Evolutionary conservation across 1,140 invertebrate genomes (phyloP).

Genomic region (Limonius californicus): DNA sequence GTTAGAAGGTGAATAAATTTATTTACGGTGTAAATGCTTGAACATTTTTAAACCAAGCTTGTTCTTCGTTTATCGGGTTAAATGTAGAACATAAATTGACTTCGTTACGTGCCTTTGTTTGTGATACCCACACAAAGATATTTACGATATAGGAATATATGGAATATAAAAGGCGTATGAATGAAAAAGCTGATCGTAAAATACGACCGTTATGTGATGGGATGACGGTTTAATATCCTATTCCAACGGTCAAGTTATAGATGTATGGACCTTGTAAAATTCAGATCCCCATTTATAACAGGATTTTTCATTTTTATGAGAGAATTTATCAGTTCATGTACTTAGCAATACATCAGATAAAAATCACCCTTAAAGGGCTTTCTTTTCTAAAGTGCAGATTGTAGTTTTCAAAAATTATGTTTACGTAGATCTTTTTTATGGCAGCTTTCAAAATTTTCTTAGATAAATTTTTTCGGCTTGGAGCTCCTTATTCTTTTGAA

Average conservation of each 20-base stretch:
- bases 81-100: constrained; percentile 8
- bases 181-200: constrained; percentile 13
- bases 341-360: too few relatives aligned
- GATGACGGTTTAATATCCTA: constrained; percentile 12
- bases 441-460: too few relatives aligned
- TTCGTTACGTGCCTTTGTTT: constrained; percentile 9
- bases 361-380: too few relatives aligned
- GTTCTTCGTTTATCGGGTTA: not conserved
- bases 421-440: too few relatives aligned
- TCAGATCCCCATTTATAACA: constrained; percentile 5
- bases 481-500: too few relatives aligned
- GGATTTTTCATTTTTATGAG: not conserved
- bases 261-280: constrained; percentile 12
- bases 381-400: too few relatives aligned
- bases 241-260: constrained; percentile 2
- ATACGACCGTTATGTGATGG: constrained; percentile 2
- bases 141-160: constrained; percentile 3
- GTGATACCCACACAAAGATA: constrained; percentile 1
- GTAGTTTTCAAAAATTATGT: too few relatives aligned
- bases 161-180: constrained; percentile 14
- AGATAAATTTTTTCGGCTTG: too few relatives aligned
- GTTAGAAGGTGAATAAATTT: too few relatives aligned
- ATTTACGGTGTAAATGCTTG: too few relatives aligned
- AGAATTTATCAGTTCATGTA: not conserved
- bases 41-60: not conserved